Evolutionary conservation across 2,113 vertebrate genomes (phyloP), one percentile per base, ranked within the genome.

Genomic region (Phalacrocorax aristotelis): DNA sequence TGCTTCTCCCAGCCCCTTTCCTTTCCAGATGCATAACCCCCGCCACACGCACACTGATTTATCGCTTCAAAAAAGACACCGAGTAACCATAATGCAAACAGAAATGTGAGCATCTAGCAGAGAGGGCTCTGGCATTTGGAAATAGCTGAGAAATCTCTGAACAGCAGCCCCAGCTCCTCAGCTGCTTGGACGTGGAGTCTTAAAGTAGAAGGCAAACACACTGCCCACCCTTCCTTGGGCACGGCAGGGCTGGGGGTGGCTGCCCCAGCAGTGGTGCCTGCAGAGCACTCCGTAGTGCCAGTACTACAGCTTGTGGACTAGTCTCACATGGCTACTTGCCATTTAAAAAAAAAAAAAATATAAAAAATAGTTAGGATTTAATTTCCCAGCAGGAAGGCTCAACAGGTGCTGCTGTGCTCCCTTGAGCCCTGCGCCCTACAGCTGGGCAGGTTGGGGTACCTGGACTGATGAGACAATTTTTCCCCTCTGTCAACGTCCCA

Each of bases 1-100:
- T 68, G 55, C 88, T 75, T 75, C 72, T 83, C 52, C 44, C 71
- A 90, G 22, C 27, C n/a, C 25, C 27, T 64, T 51, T 70, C 36
- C 71, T 66, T 16, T 34, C 78, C 12, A 7, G 42, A 23, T n/a
- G 10, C 54, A 10, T 36, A 51, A 1, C 49, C 68, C 68, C 77
- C 3, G 5, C 54, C 23, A 5, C 72, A 36, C 9, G 1, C 80
- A 15, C 3, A 0, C 48, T 3, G 15, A 20, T 83, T 62, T 85
- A 64, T 46, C 0, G 0, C 77, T 57, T 65, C 3, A 2, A 0
- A 61, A 51, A 13, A 32, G 46, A 20, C 61, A 0, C 61, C 3
- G 32, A 66, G 44, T n/a, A 38, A 17, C 62, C 49, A 2, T 3
- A 48, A 44, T 0, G 2, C 8, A 9, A 40, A 36, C 12, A 46